Conservation (phyloP, 2,113 vertebrate species). For the Sula dactylatra region DNA sequence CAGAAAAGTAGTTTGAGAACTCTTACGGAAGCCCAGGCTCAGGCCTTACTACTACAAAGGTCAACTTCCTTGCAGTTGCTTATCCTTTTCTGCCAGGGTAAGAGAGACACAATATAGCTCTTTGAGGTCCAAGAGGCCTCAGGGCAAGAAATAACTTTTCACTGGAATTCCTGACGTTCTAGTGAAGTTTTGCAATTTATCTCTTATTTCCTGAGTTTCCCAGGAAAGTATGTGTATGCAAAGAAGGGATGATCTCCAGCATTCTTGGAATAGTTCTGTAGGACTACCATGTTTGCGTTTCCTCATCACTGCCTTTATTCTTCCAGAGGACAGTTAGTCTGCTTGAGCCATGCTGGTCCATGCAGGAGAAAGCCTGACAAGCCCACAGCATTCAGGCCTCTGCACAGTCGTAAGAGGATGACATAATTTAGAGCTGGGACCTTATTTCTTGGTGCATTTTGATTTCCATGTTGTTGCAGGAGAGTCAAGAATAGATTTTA, state of each 20-base stretch:
- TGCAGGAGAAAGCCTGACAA: not conserved
- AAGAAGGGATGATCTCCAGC: not conserved
- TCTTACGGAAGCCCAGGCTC: not conserved
- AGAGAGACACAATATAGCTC: not conserved
- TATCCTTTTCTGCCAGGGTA: not conserved
- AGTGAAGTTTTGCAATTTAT: not conserved
- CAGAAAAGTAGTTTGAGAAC: not conserved
- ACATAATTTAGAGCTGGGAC: not conserved
- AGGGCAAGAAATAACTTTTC: not conserved
- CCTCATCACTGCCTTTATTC: not conserved
- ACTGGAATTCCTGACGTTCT: not conserved
- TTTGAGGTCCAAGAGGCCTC: not conserved
- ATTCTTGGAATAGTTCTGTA: conserved; percentile 17
- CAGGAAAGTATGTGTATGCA: not conserved
- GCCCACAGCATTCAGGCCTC: not conserved
- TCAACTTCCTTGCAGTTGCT: not conserved
- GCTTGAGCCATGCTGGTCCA: not conserved
- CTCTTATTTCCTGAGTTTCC: not conserved
- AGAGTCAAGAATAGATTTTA: not conserved
- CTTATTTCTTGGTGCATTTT: not conserved
- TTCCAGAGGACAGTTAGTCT: not conserved
- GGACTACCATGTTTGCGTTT: not conserved
- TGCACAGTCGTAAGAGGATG: not conserved
- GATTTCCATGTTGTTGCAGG: not conserved
- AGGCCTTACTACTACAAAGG: not conserved